Base-by-base conservation (phyloP, 2,888 invertebrate genomes). In the Aspidiotus rigidus region DNA sequence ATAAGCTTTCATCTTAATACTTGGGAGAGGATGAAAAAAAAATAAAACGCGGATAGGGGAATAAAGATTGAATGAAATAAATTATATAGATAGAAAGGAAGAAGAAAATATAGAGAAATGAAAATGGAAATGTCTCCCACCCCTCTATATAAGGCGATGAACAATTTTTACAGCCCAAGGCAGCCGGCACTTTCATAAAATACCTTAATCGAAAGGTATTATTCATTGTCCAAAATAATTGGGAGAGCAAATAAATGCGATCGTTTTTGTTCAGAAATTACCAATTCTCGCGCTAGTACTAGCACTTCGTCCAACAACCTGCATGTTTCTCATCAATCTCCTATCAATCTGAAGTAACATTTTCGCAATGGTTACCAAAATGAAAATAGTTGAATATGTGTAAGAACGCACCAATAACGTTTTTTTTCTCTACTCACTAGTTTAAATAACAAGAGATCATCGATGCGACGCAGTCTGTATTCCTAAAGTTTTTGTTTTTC, bases 231-330 rank as follows among this genome's bases (percentile, higher is more conserved):
- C 71, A 70, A 66, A 71, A 72, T 72, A 72, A 72, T 72, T 72
- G 72, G 71, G 72, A 71, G 71, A 72, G 72, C 71, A 72, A 72
- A 72, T 72, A 72, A 72, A 72, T 72, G 71, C 70, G 71, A 72
- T 72, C 72, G 70, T 64, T 72, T 71, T 70, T 54, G 61, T 42
- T 55, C 17, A 55, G 39, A 49, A 62, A 62, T 44, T 16, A 62
- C 59, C 64, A 57, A 66, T 66, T 57, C 56, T 40, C 41, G 39
- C 55, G 17, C 55, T 28, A 16, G 13, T 11, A n/a, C 42, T n/a
- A 15, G 41, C 15, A 17, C n/a, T 49, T 39, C 15, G 62, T 62
- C 40, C 40, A 17, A 17, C 49, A 59, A 60, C 57, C 67, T 67
- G 42, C 49, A 49, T 49, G 67, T 17, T 56, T 40, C 62, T 62